These are phyloP conservation scores for Ormyrus rosae DNA, from an alignment of 2,888 invertebrate genomes.

Conservation along the genomic window DNA sequence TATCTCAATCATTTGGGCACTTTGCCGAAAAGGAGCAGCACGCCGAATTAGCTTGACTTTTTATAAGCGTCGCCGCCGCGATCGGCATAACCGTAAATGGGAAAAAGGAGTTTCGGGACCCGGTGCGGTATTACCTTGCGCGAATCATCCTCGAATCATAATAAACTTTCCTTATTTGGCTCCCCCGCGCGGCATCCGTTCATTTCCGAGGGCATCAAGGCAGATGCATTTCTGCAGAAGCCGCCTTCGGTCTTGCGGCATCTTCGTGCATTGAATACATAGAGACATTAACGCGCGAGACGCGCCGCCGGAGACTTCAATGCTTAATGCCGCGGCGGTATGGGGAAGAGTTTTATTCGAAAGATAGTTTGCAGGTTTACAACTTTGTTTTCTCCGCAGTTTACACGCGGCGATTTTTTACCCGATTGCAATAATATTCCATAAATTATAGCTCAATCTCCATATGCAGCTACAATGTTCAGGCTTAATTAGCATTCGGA, in stretches of 20 bases:
- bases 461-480: too few relatives aligned
- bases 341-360: too few relatives aligned
- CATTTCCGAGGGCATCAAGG: slow-evolving; percentile 16
- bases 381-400: too few relatives aligned
- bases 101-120: background rate
- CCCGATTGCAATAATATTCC: too few relatives aligned
- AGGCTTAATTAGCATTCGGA: slow-evolving; percentile 20
- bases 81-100: slow-evolving; percentile 3
- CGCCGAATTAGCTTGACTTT: too few relatives aligned
- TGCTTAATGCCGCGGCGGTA: slow-evolving; percentile 39
- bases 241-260: background rate
- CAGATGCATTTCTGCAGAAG: background rate
- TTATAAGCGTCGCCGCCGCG: background rate
- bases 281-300: slow-evolving; percentile 68
- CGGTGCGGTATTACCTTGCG: slow-evolving; percentile 11
- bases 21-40: too few relatives aligned
- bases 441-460: too few relatives aligned
- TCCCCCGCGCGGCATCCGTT: background rate
- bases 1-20: too few relatives aligned
- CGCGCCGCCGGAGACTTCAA: slow-evolving; percentile 64
- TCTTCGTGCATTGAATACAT: slow-evolving; percentile 25
- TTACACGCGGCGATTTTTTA: too few relatives aligned
- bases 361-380: too few relatives aligned
- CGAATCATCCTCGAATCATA: slow-evolving; percentile 41
- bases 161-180: slow-evolving; percentile 42